Conservation (phyloP, 2,797 vertebrate genomes). For the Enoplosus armatus region DNA sequence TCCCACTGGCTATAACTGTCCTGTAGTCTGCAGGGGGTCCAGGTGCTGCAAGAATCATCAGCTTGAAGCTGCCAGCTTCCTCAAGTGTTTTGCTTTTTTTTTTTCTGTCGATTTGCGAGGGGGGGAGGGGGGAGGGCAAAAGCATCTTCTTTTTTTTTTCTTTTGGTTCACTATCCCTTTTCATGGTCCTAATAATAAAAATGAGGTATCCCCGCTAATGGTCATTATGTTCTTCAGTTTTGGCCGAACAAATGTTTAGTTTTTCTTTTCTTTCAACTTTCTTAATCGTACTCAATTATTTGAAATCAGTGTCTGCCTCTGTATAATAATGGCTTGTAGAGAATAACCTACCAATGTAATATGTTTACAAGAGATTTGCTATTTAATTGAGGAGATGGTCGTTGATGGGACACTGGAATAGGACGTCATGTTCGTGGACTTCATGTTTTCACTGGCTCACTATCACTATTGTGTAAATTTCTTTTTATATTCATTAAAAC, state of each 20-base stretch:
- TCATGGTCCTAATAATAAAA: conserved; percentile 22
- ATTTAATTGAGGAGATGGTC: conserved; percentile 59
- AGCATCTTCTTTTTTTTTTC: too few relatives aligned
- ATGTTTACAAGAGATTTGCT: conserved; percentile 62
- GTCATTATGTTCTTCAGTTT: conserved; percentile 30
- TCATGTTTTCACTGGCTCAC: conserved; percentile 57
- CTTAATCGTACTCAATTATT: conserved; percentile 36
- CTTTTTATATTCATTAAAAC: conserved; percentile 78
- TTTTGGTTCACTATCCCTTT: conserved; percentile 42
- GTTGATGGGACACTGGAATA: conserved; percentile 65
- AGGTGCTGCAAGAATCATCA: conserved; percentile 53
- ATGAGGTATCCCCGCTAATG: conserved; percentile 1
- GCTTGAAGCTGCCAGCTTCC: conserved; percentile 51
- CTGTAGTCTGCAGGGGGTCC: conserved; percentile 34
- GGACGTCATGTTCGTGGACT: conserved; percentile 54
- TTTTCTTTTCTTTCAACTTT: conserved; percentile 30
- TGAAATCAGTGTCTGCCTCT: conserved; percentile 33
- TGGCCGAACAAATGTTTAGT: conserved; percentile 6
- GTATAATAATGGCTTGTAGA: conserved; percentile 45
- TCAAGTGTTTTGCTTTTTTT: conserved; percentile 33
- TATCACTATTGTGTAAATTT: conserved; percentile 65
- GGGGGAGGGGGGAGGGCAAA: too few relatives aligned
- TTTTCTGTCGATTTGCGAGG: neutral
- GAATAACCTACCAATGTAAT: conserved; percentile 31
- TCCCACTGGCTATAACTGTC: conserved; percentile 34